A percentile compares a stretch with the other conserved stretches of the same genome.
Evolutionary conservation across 2,797 vertebrate species (phyloP).

Genomic region (Potorous gilbertii): DNA sequence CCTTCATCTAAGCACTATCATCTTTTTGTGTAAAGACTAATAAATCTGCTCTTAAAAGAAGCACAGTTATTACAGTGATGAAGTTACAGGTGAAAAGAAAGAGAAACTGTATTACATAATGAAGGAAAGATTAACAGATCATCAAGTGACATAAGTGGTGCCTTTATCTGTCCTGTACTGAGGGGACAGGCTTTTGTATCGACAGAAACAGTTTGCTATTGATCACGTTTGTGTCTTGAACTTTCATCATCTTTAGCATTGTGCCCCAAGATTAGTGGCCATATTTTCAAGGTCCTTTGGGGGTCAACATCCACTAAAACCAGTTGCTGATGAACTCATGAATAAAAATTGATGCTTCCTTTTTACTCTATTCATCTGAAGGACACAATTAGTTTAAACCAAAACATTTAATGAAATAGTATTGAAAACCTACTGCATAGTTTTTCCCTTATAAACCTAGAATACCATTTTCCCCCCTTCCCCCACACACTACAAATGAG

Average conservation of each 20-base stretch:
- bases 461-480: rapidly evolving
- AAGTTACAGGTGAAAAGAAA: conserved; percentile 3
- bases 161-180: neutral
- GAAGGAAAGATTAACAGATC: neutral
- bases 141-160: neutral
- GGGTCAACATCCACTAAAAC: neutral
- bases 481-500: neutral
- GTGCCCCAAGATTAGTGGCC: neutral
- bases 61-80: neutral
- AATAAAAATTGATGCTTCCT: neutral
- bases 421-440: neutral
- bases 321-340: neutral
- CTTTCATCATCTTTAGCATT: neutral
- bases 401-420: neutral
- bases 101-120: neutral
- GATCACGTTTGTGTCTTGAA: neutral
- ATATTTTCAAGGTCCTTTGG: neutral
- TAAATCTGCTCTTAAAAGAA: neutral
- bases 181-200: neutral
- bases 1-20: neutral
- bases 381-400: neutral
- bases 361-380: neutral
- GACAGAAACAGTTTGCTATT: neutral
- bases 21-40: conserved; percentile 1
- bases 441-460: neutral